Evolutionary conservation across 1,140 invertebrate genomes (phyloP).

Genomic region (Tachypleus tridentatus): DNA sequence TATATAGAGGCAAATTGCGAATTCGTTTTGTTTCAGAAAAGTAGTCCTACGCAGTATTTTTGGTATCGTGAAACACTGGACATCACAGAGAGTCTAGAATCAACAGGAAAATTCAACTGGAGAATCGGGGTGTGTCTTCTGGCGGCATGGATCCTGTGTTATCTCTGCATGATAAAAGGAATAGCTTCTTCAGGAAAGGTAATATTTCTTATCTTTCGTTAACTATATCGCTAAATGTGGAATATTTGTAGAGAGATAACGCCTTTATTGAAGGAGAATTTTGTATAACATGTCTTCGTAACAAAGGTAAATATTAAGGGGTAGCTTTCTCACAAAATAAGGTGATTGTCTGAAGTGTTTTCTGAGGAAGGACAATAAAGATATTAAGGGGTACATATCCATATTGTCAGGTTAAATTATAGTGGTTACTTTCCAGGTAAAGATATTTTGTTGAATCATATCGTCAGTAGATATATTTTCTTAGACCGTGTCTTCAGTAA

Average conservation of each 20-base stretch:
- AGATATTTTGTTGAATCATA: no score
- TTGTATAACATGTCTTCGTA: neutral
- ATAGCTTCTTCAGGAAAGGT: slow-evolving; percentile 93
- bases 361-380: no score
- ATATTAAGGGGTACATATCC: no score
- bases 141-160: slow-evolving; percentile 87
- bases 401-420: no score
- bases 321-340: neutral
- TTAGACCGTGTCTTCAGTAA: no score
- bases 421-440: no score
- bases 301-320: neutral
- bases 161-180: slow-evolving; percentile 97
- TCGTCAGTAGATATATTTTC: no score
- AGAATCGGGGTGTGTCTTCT: slow-evolving; percentile 81
- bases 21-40: slow-evolving; percentile 43
- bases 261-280: neutral
- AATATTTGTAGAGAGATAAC: neutral
- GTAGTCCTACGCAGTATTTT: slow-evolving; percentile 79
- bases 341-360: neutral
- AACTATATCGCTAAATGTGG: neutral
- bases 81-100: slow-evolving; percentile 78
- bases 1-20: no score
- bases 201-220: slow-evolving; percentile 14
- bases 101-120: slow-evolving; percentile 80
- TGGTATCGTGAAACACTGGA: slow-evolving; percentile 85